Evolutionary conservation across 2,113 vertebrate genomes (phyloP), one percentile per base, ranked within the genome.

Genomic region (Tauraco erythrolophus): DNA sequence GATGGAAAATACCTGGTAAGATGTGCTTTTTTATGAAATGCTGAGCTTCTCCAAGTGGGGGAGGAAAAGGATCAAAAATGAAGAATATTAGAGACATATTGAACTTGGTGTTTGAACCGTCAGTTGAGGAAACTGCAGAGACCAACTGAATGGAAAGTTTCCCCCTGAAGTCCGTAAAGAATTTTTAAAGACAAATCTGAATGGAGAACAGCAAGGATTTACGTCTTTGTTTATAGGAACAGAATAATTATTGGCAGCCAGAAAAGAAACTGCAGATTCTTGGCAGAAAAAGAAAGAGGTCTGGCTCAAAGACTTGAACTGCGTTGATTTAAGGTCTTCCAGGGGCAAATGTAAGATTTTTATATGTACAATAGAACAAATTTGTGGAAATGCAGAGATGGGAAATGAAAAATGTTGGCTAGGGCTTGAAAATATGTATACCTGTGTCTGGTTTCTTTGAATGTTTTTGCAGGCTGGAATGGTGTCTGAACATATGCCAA

Each of bases 71-170:
- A 94, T 94, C 84, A 96, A 95, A 96, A 97, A 57, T 89, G 27
- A 93, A 75, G 68, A 84, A 51, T 77, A 31, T 77, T 94, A 87
- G 94, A 96, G 94, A 89, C 48, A 96, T 95, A 94, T 75, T 61
- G 78, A 96, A 96, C 76, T 88, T 92, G 21, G 65, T 92, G 51
- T 91, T 96, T 97, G 89, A 94, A 80, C 90, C 94, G 69, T 97
- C 71, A 83, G 91, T 66, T 87, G 93, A 95, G 84, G 79, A 94
- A 96, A 96, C 87, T 94, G 51, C 43, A 71, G 65, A 89, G 92
- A 94, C 87, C 98, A 89, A 94, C 68, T 68, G 75, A 97, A 97
- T 96, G 94, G 84, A 65, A 92, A 54, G 80, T 69, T 96, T 97
- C 98, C 78, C 88, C 2, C 50, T 86, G 78, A 97, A 96, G 82